These are phyloP conservation scores for Charaxes varanes DNA, from an alignment of 1,140 invertebrate genomes.

Conservation along the genomic window DNA sequence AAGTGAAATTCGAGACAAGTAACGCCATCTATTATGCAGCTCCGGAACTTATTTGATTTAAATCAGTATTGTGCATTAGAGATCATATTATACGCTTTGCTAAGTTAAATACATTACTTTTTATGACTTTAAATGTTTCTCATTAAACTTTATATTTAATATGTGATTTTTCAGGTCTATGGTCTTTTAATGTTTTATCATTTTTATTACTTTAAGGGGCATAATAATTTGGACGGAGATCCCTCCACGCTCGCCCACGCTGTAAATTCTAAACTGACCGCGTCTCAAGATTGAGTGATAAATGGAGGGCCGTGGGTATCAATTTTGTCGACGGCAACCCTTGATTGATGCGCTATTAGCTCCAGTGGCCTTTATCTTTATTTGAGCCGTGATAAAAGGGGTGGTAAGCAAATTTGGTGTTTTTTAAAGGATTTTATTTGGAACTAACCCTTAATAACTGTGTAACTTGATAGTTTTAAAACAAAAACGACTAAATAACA, in stretches of 20 bases:
- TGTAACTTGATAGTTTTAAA: no score
- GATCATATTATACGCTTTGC: no score
- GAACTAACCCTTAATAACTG: no score
- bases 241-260: no score
- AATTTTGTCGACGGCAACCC: slow-evolving; percentile 23
- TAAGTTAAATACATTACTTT: no score
- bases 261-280: slow-evolving; percentile 11
- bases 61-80: no score
- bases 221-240: no score
- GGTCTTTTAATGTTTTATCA: slow-evolving; percentile 1
- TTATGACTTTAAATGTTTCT: no score
- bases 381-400: slow-evolving; percentile 10
- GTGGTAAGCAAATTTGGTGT: slow-evolving; percentile 13
- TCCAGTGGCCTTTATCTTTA: slow-evolving; percentile 21
- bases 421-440: slow-evolving; percentile 13
- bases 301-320: slow-evolving; percentile 27
- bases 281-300: slow-evolving; percentile 29
- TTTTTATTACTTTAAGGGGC: no score
- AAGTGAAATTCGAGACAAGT: slow-evolving; percentile 13
- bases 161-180: slow-evolving; percentile 2
- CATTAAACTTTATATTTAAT: no score
- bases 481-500: no score
- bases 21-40: slow-evolving; percentile 50
- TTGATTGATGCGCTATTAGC: slow-evolving; percentile 32
- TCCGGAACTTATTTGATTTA: no score